Percentiles rank a stretch among this genome's conserved stretches.
phyloP scores from a whole-genome alignment of 1,140 invertebrate species.

The Neodiprion virginianus region DNA sequence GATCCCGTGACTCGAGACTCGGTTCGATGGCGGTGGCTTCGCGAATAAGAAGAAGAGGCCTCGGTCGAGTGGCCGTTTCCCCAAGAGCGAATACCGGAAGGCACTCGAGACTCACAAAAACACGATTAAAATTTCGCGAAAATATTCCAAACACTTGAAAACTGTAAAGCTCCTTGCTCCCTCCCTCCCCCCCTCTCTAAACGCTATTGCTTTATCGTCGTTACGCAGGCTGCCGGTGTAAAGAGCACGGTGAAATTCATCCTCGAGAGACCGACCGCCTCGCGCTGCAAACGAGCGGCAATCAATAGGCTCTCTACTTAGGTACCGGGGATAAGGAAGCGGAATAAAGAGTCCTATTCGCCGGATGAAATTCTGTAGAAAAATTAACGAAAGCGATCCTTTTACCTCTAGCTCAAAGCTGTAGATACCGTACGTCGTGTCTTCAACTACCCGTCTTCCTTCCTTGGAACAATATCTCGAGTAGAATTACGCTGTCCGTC shows the following conservation, averaged over 20 bases:
- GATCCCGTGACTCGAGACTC: slow-evolving; percentile 28
- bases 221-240: background rate
- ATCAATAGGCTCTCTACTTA: background rate
- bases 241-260: background rate
- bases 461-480: too few species aligned
- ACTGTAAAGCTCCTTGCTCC: background rate
- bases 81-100: slow-evolving; percentile 16
- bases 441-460: too few species aligned
- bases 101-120: slow-evolving; percentile 13
- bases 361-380: too few species aligned
- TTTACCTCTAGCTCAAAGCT: too few species aligned
- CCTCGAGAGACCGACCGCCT: too few species aligned
- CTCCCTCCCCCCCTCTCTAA: background rate
- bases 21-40: slow-evolving; percentile 5
- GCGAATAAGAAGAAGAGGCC: slow-evolving; percentile 11
- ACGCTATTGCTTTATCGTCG: slow-evolving; percentile 1
- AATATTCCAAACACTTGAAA: slow-evolving; percentile 9
- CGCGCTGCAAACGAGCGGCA: slow-evolving; percentile 3
- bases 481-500: too few species aligned
- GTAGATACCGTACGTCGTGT: too few species aligned
- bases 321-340: too few species aligned
- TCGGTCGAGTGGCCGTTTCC: slow-evolving; percentile 38
- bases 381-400: too few species aligned
- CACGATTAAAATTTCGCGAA: slow-evolving; percentile 16
- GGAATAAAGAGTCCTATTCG: too few species aligned